phyloP scores from a whole-genome alignment of 2,797 vertebrate genomes.

The Cottoperca gobio region DNA sequence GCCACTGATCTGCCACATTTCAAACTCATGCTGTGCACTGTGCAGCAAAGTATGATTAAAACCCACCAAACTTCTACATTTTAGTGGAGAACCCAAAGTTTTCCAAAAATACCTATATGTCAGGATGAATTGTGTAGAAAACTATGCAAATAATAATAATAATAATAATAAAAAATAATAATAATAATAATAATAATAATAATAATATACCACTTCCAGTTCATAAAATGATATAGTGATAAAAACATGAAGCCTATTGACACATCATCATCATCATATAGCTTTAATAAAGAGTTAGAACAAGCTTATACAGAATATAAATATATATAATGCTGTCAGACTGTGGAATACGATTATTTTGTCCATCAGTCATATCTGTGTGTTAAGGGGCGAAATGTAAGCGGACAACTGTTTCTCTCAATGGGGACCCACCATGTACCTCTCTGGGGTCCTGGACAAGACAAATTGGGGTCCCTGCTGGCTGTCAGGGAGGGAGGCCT shows the following conservation, averaged over 20 bases:
- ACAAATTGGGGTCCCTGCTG: constrained; percentile 40
- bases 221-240: background rate
- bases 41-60: background rate
- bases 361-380: background rate
- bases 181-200: background rate
- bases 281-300: background rate
- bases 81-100: background rate
- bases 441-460: constrained; percentile 18
- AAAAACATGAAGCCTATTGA: background rate
- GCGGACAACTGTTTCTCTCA: background rate
- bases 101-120: background rate
- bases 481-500: constrained; percentile 15
- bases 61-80: background rate
- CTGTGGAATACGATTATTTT: constrained; percentile 1
- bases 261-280: background rate
- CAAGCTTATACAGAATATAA: background rate
- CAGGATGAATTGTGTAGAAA: background rate
- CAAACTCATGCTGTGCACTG: background rate
- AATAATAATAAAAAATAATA: background rate
- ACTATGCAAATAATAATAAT: background rate
- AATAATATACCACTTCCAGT: background rate
- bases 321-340: background rate
- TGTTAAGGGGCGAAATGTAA: background rate
- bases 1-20: background rate
- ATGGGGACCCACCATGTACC: constrained; percentile 25